These are phyloP conservation scores for Busseola fusca DNA, from an alignment of 2,888 invertebrate species.

Conservation along the genomic window DNA sequence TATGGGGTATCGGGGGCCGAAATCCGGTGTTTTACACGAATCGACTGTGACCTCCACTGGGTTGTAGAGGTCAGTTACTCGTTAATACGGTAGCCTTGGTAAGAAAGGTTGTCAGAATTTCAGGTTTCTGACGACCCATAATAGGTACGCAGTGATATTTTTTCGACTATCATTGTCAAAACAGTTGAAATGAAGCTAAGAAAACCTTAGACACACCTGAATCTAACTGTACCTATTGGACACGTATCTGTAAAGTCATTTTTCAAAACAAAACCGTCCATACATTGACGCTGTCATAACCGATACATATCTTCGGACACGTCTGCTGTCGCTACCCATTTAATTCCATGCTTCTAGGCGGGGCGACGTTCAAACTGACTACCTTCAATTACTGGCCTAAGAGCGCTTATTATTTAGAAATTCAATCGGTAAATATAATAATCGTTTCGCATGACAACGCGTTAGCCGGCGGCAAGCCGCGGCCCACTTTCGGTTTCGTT, in stretches of 20 bases:
- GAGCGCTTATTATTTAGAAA: slow-evolving; percentile 84
- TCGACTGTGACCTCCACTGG: too few relatives aligned
- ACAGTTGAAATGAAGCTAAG: neutral
- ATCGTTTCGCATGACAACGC: slow-evolving; percentile 80
- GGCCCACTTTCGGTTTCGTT: slow-evolving; percentile 66
- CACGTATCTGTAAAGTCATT: slow-evolving; percentile 6
- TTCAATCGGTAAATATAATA: slow-evolving; percentile 82
- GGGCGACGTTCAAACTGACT: slow-evolving; percentile 73
- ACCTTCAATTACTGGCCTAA: slow-evolving; percentile 81
- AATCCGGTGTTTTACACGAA: too few relatives aligned
- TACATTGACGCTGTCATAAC: slow-evolving; percentile 15
- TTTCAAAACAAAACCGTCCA: neutral
- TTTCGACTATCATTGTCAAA: neutral
- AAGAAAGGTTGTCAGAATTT: too few relatives aligned
- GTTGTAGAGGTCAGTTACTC: too few relatives aligned
- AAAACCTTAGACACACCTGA: slow-evolving; percentile 8
- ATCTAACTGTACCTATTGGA: slow-evolving; percentile 13
- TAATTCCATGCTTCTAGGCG: slow-evolving; percentile 63
- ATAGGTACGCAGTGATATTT: neutral
- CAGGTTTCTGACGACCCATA: too few relatives aligned
- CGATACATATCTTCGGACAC: slow-evolving; percentile 63
- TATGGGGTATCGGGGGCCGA: too few relatives aligned
- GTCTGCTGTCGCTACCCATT: slow-evolving; percentile 43
- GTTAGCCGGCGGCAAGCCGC: slow-evolving; percentile 62
- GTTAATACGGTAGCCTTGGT: too few relatives aligned